Base-by-base conservation (phyloP, 2,797 vertebrate species). In the Chaetophractus vellerosus region DNA sequence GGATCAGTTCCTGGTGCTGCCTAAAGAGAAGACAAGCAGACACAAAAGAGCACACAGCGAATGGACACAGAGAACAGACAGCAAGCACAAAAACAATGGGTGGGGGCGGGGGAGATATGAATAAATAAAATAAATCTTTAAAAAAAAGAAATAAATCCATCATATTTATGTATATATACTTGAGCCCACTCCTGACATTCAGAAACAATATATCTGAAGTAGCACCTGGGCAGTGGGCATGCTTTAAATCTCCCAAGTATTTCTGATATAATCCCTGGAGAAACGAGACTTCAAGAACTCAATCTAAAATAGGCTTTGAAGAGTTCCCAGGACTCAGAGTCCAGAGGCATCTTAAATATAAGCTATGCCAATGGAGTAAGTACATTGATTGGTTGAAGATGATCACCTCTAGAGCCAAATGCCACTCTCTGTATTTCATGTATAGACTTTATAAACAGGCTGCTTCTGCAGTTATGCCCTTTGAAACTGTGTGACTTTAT, bases 381-480 rank as follows among this genome's bases (percentile, higher is more conserved):
- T 88, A 57, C 57, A 66, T 21, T 63, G 63, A 61, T 48, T 52
- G 85, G 26, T 79, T 87, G 52, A 82, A 89, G 59, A 79, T 45
- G 24, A 57, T 69, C 36, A 50, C 31, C 9, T 55, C 64, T 50
- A 36, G 31, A 75, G 69, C 57, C 72, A 93, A 81, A 86, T 86
- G 84, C 59, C 84, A 86, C 59, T 36, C 63, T 66, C 52, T 55
- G 55, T 55, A 85, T 69, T 79, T 93, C 71, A 63, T 63, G 75
- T 89, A 59, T 74, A 93, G 76, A 74, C 57, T 78, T 86, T 72
- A 89, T 55, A 31, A 89, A 69, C 26, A 85, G 45, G 11, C 12
- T 91, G 18, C 41, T 15, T 91, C 74, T 59, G 76, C 23, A 78
- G 76, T 48, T 50, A 28, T 69, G 31, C 36, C 76, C 64, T 71